Evolutionary conservation across 1,140 invertebrate species (phyloP).

Genomic region (Phocides pigmalion): DNA sequence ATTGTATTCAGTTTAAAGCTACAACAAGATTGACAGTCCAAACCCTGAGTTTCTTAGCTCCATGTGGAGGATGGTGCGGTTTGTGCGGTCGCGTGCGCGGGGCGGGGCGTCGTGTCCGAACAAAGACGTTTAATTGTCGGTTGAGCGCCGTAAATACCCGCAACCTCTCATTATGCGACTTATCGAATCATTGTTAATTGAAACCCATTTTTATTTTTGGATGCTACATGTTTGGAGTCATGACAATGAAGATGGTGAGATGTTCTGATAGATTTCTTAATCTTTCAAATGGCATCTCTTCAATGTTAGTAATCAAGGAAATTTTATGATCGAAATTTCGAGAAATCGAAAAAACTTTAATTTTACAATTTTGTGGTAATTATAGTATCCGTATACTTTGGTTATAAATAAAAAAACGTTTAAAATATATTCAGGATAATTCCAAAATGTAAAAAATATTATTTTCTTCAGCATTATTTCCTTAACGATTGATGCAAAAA

Average conservation of each 20-base stretch:
- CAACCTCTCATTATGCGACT: conserved; percentile 71
- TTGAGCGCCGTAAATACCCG: conserved; percentile 68
- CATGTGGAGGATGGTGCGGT: conserved; percentile 43
- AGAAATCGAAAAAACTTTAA: no score
- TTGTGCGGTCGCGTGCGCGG: conserved; percentile 55
- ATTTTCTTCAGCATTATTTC: no score
- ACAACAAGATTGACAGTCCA: not conserved
- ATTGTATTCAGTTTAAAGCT: no score
- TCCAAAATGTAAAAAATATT: no score
- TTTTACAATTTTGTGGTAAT: no score
- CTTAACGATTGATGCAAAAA: no score
- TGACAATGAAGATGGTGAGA: not conserved
- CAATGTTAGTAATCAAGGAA: no score
- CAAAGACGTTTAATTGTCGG: conserved; percentile 75
- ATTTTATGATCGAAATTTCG: no score
- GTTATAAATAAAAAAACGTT: no score
- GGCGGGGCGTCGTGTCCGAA: conserved; percentile 53
- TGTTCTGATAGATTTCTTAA: conserved; percentile 22
- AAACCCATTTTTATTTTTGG: conserved; percentile 55
- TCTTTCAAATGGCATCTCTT: not conserved
- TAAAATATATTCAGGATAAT: no score
- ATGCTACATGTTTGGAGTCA: not conserved
- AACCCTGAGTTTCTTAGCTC: conserved; percentile 43
- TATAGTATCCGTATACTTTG: no score
- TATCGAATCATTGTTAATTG: conserved; percentile 76